These are phyloP conservation scores for Toxotes lorentzi DNA, from an alignment of 2,797 vertebrate genomes.

Conservation along the genomic window DNA sequence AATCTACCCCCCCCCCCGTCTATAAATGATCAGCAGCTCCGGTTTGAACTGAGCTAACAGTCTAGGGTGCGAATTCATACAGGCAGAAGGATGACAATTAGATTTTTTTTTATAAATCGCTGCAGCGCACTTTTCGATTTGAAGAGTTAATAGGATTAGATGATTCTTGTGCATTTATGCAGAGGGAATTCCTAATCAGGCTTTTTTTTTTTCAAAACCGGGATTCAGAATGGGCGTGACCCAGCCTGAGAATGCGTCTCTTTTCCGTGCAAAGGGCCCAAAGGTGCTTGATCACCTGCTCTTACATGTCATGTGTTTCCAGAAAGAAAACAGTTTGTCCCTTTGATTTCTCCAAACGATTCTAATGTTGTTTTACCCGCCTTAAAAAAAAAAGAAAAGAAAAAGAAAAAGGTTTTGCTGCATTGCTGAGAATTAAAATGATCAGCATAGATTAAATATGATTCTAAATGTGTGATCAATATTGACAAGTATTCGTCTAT, in stretches of 20 bases:
- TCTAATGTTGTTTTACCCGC: neutral
- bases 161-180: conserved; percentile 50
- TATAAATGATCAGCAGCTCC: conserved; percentile 10
- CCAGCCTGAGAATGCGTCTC: conserved; percentile 62
- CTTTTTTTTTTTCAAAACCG: conserved; percentile 11
- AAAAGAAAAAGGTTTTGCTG: neutral
- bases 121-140: conserved; percentile 53
- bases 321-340: neutral
- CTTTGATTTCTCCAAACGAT: neutral
- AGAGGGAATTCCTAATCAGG: conserved; percentile 71
- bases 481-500: neutral
- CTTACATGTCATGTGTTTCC: neutral
- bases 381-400: neutral
- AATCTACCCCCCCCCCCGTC: neutral
- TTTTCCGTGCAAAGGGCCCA: conserved; percentile 57
- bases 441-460: neutral
- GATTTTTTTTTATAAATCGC: conserved; percentile 6
- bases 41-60: neutral
- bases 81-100: neutral
- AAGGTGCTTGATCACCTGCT: conserved; percentile 41
- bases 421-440: conserved; percentile 7
- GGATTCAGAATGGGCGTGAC: conserved; percentile 73
- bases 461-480: neutral
- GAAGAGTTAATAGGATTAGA: conserved; percentile 66
- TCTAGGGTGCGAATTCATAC: neutral